Evolutionary conservation across 2,797 vertebrate genomes (phyloP).

Genomic region (Percopsis omiscomaycus): DNA sequence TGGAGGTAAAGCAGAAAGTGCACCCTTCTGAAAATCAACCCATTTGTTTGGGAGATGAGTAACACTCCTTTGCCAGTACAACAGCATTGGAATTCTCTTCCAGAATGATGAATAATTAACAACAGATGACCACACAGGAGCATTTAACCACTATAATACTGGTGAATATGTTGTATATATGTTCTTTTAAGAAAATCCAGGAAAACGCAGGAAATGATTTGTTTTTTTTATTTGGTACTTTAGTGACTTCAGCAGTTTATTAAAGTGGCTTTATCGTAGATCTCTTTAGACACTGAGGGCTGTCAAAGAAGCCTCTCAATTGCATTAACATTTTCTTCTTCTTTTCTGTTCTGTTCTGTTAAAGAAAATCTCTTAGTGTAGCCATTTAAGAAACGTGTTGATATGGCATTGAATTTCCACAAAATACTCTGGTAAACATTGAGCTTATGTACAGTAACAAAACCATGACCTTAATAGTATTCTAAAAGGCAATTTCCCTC

Average conservation of each 20-base stretch:
- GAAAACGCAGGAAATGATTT: constrained; percentile 61
- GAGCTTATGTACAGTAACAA: constrained; percentile 84
- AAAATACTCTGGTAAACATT: constrained; percentile 85
- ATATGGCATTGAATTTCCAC: constrained; percentile 85
- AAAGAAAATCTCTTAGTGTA: constrained; percentile 75
- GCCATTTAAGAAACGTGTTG: constrained; percentile 82
- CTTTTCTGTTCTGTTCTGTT: constrained; percentile 79
- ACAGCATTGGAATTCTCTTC: constrained; percentile 51
- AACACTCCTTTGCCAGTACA: constrained; percentile 33
- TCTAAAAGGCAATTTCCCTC: constrained; percentile 82
- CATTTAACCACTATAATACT: constrained; percentile 4
- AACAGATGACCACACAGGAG: constrained; percentile 58
- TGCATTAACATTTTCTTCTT: constrained; percentile 74
- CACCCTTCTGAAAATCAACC: constrained; percentile 66
- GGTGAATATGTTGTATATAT: not conserved
- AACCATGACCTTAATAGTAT: constrained; percentile 77
- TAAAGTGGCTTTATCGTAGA: constrained; percentile 31
- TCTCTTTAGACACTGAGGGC: constrained; percentile 14
- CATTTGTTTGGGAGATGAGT: constrained; percentile 60
- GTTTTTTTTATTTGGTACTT: constrained; percentile 59
- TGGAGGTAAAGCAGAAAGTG: constrained; percentile 78
- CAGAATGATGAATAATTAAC: constrained; percentile 62
- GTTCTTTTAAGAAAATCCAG: constrained; percentile 39
- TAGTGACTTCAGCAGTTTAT: constrained; percentile 60
- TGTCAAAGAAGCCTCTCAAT: constrained; percentile 53